Evolutionary conservation across 2,113 vertebrate species (phyloP).

Genomic region (Lampris megalopsis): DNA sequence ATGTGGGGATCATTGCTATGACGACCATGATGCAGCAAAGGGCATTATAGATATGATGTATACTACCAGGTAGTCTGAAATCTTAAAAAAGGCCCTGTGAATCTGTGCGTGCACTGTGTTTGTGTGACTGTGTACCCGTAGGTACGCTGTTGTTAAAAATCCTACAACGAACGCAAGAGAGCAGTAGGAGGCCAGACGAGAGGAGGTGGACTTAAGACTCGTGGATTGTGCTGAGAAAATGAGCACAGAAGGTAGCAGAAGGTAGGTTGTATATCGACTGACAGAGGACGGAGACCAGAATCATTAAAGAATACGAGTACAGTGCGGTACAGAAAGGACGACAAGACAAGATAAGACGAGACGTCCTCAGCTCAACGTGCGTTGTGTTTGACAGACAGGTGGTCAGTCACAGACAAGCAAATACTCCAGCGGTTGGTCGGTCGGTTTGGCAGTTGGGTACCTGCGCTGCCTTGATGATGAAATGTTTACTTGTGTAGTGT

Average conservation of each 20-base stretch:
- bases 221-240: not conserved
- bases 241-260: not conserved
- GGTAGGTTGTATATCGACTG: too few relatives aligned
- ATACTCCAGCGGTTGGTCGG: slow-evolving; percentile 56
- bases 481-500: slow-evolving; percentile 45
- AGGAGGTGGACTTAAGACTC: not conserved
- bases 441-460: slow-evolving; percentile 28
- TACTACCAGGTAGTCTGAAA: not conserved
- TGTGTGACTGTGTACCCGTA: not conserved
- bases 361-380: too few relatives aligned
- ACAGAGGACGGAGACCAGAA: too few relatives aligned
- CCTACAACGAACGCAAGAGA: slow-evolving; percentile 20
- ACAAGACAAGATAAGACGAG: too few relatives aligned
- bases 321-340: too few relatives aligned
- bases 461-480: slow-evolving; percentile 10
- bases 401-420: slow-evolving; percentile 38
- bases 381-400: slow-evolving; percentile 15
- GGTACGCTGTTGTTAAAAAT: slow-evolving; percentile 35
- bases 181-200: slow-evolving; percentile 10
- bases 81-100: not conserved
- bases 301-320: too few relatives aligned
- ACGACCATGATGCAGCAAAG: slow-evolving; percentile 18
- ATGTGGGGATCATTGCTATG: slow-evolving; percentile 11
- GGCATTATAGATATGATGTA: slow-evolving; percentile 41
- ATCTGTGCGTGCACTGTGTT: not conserved